Base-by-base conservation (phyloP, 2,888 invertebrate species). In the Sarcophaga subvicina region DNA sequence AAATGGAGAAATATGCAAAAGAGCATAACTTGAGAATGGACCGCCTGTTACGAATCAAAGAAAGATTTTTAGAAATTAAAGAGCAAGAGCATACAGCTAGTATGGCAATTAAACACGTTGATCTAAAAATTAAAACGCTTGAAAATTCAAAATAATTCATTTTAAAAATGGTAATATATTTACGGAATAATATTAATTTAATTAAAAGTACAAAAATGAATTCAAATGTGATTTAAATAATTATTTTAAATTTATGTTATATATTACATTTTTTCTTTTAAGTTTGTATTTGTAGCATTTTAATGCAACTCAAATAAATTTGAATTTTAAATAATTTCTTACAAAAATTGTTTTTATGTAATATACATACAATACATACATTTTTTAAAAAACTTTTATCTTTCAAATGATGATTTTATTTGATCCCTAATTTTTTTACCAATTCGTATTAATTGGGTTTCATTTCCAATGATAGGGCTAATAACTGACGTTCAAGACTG, bases 31-130 rank as follows among this genome's bases (percentile, higher is more conserved):
- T 60, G 8, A 60, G 8, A 17, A n/a, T n/a, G 60, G 60, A 60
- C n/a, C 17, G 60, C 60, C n/a, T 60, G n/a, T 60, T 60, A 17
- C 17, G 17, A 60, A 60, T 60, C n/a, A 60, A 60, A 60, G 12
- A 59, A 60, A 60, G 12, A 60, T 60, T n/a, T 60, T n/a, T 60
- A 60, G n/a, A n/a, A 14, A 60, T 17, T 60, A 60, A 60, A 60
- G 60, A 60, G 60, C 2, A 60, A 60, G 60, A 60, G 60, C 60
- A 60, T 60, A 60, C n/a, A 60, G 60, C 12, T n/a, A 2, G 60
- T 60, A 60, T 60, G 60, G 17, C 60, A 60, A 60, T 17, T 60
- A 60, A 59, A 59, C 59, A 60, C 14, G 60, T 60, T 60, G 17
- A 60, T n/a, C 17, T 60, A n/a, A 60, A 60, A 60, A 60, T 60